Conservation (phyloP, 2,888 invertebrate species). For the Erebia epiphron region DNA sequence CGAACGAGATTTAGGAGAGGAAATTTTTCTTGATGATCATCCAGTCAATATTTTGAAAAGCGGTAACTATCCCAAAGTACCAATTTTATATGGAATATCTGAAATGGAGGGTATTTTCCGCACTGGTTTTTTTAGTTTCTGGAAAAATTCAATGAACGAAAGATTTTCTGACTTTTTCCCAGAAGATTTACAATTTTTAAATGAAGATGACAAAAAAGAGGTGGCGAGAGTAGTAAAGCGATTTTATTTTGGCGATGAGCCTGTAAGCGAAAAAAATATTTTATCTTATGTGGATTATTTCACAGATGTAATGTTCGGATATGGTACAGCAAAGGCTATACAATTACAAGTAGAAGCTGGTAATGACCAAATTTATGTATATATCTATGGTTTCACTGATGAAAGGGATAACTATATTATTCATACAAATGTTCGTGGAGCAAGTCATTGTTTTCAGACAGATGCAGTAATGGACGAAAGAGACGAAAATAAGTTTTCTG, state of each 20-base stretch:
- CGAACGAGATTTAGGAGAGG: slow-evolving; percentile 48
- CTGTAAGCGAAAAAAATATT: slow-evolving; percentile 46
- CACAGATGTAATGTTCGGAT: slow-evolving; percentile 60
- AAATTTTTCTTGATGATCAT: slow-evolving; percentile 50
- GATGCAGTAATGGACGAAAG: slow-evolving; percentile 45
- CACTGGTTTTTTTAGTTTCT: slow-evolving; percentile 43
- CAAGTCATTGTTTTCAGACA: slow-evolving; percentile 51
- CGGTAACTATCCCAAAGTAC: slow-evolving; percentile 51
- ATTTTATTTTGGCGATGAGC: slow-evolving; percentile 50
- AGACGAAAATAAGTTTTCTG: slow-evolving; percentile 38
- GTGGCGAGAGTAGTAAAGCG: slow-evolving; percentile 49
- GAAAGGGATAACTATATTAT: slow-evolving; percentile 44
- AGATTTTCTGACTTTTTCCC: slow-evolving; percentile 59
- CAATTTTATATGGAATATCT: slow-evolving; percentile 54
- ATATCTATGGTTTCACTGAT: slow-evolving; percentile 55
- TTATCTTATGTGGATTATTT: slow-evolving; percentile 54
- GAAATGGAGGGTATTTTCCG: slow-evolving; percentile 53
- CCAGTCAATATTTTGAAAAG: slow-evolving; percentile 51
- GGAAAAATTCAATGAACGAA: slow-evolving; percentile 54
- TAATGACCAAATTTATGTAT: slow-evolving; percentile 55
- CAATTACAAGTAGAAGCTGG: slow-evolving; percentile 51
- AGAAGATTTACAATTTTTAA: slow-evolving; percentile 52
- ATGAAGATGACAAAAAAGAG: slow-evolving; percentile 47
- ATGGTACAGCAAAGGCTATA: slow-evolving; percentile 47
- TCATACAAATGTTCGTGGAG: slow-evolving; percentile 45